phyloP scores from a whole-genome alignment of 2,113 vertebrate genomes.

The Notarius quadriscutis region DNA sequence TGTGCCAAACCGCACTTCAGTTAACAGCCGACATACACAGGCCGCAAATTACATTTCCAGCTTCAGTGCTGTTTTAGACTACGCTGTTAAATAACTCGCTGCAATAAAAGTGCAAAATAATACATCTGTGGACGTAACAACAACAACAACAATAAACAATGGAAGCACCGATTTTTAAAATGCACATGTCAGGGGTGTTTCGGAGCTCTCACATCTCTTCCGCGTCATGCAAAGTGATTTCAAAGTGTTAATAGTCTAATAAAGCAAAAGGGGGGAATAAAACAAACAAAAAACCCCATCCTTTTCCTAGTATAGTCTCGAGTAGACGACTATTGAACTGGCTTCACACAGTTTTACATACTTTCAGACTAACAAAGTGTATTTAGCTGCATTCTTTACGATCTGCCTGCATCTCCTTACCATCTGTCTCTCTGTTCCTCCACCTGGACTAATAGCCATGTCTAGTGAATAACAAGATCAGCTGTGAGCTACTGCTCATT shows the following conservation, averaged over 20 bases:
- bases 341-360: neutral
- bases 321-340: neutral
- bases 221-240: neutral
- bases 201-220: neutral
- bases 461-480: neutral
- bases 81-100: neutral
- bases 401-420: neutral
- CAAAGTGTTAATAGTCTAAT: neutral
- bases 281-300: no score
- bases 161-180: neutral
- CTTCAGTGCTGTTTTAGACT: conserved; percentile 2
- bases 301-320: neutral
- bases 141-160: neutral
- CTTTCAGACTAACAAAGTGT: neutral
- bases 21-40: neutral
- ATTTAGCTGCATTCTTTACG: neutral
- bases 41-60: conserved; percentile 9
- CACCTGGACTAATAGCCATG: neutral
- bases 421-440: neutral
- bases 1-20: neutral
- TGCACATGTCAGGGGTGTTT: neutral
- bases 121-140: neutral
- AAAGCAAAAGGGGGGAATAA: neutral
- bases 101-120: neutral
- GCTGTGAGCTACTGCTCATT: no score